A percentile compares a stretch with the other conserved stretches of the same genome.
phyloP scores from a whole-genome alignment of 2,113 vertebrate genomes.

The Leucopsar rothschildi region DNA sequence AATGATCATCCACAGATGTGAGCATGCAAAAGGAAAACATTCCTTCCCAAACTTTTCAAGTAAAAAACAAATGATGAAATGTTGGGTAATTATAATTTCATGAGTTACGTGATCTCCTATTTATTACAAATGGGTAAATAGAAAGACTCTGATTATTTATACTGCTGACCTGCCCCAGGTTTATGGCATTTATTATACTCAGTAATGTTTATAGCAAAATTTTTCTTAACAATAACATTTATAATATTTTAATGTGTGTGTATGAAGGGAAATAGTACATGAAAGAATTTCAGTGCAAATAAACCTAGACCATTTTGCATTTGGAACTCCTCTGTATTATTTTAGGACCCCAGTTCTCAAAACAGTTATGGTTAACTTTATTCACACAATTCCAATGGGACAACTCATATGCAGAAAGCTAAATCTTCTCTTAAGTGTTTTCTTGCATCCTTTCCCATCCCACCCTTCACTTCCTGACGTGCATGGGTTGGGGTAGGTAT shows the following conservation, averaged over 20 bases:
- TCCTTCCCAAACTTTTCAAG: not conserved
- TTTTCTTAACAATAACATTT: constrained; percentile 59
- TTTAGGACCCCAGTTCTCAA: constrained; percentile 36
- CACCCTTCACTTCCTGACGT: not conserved
- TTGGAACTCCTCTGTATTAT: constrained; percentile 37
- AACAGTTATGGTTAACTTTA: constrained; percentile 42
- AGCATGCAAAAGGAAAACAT: not conserved
- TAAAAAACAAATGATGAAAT: constrained; percentile 50
- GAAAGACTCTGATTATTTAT: constrained; percentile 61
- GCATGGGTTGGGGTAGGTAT: not conserved
- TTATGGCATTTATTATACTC: constrained; percentile 52
- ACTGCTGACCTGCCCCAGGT: constrained; percentile 33
- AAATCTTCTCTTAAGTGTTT: not conserved
- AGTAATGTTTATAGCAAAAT: constrained; percentile 63
- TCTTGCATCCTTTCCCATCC: not conserved
- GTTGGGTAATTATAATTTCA: constrained; percentile 50
- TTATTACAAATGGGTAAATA: constrained; percentile 52
- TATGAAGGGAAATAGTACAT: constrained; percentile 31
- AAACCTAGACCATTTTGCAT: not conserved
- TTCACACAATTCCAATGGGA: constrained; percentile 38
- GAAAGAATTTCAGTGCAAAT: constrained; percentile 54
- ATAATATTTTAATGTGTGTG: constrained; percentile 49
- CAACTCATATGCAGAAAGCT: not conserved
- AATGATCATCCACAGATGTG: not conserved
- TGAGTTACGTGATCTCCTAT: constrained; percentile 1